Evolutionary conservation across 2,797 vertebrate species (phyloP).

Genomic region (Danionella dracula): DNA sequence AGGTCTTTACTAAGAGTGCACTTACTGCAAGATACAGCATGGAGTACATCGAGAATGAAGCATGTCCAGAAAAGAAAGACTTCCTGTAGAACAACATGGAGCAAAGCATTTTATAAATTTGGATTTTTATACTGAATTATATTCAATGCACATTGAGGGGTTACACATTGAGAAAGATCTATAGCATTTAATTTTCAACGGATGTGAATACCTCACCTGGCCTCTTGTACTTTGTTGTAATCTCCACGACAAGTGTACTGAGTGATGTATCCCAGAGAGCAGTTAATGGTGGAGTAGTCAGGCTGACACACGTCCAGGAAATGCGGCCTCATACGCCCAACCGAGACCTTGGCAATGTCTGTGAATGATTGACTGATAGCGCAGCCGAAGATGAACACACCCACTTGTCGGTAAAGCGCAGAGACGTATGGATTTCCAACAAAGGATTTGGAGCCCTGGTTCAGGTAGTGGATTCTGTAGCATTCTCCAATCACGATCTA

Average conservation of each 20-base stretch:
- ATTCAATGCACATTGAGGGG: too few relatives aligned
- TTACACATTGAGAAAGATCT: too few relatives aligned
- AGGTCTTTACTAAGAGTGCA: slow-evolving; percentile 54
- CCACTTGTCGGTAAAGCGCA: slow-evolving; percentile 91
- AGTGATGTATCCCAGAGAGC: slow-evolving; percentile 84
- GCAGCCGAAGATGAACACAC: slow-evolving; percentile 92
- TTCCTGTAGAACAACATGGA: slow-evolving; percentile 67
- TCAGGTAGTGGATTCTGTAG: slow-evolving; percentile 88
- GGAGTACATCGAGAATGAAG: slow-evolving; percentile 94
- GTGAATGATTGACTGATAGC: slow-evolving; percentile 97
- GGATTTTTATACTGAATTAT: too few relatives aligned
- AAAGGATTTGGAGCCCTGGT: slow-evolving; percentile 84
- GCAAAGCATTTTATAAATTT: too few relatives aligned
- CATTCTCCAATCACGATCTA: slow-evolving; percentile 94
- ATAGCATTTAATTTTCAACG: too few relatives aligned
- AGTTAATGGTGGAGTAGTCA: slow-evolving; percentile 80
- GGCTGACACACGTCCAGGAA: slow-evolving; percentile 82
- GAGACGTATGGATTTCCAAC: slow-evolving; percentile 89
- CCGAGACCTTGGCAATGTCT: slow-evolving; percentile 96
- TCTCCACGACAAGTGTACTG: slow-evolving; percentile 78
- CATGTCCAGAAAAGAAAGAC: slow-evolving; percentile 97
- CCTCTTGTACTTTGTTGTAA: slow-evolving; percentile 83
- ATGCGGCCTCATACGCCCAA: slow-evolving; percentile 92
- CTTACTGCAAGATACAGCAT: slow-evolving; percentile 98
- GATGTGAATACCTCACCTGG: slow-evolving; percentile 74